Conservation (phyloP, 2,113 vertebrate species). For the Sitta europaea region DNA sequence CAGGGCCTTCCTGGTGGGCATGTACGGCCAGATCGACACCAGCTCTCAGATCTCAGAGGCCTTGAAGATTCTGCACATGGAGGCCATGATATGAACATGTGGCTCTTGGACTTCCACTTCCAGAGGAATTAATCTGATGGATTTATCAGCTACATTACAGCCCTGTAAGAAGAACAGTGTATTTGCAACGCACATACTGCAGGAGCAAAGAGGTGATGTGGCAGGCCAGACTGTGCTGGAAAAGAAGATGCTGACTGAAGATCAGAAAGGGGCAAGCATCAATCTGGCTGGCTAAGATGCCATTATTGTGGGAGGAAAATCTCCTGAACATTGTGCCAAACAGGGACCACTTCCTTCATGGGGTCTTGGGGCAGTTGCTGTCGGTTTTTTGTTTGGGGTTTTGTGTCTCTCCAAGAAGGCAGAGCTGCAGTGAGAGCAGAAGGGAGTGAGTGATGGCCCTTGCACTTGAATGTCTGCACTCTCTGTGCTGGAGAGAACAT, state of each 20-base stretch:
- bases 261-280: neutral
- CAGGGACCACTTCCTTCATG: constrained; percentile 4
- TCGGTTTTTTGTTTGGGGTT: neutral
- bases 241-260: neutral
- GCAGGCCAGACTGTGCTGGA: neutral
- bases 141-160: neutral
- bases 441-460: neutral
- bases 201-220: neutral
- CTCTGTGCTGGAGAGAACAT: neutral
- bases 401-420: neutral
- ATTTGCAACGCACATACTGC: neutral
- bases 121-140: neutral
- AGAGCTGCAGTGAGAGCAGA: neutral
- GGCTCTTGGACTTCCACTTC: neutral
- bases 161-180: neutral
- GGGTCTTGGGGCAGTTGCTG: neutral
- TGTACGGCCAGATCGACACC: constrained; percentile 94
- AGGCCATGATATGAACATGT: constrained; percentile 80
- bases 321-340: neutral
- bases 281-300: neutral
- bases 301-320: neutral
- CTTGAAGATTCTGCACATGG: constrained; percentile 94
- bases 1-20: constrained; percentile 94
- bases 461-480: neutral
- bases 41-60: constrained; percentile 93